phyloP scores from a whole-genome alignment of 1,140 invertebrate species.

The Caenorhabditis briggsae region DNA sequence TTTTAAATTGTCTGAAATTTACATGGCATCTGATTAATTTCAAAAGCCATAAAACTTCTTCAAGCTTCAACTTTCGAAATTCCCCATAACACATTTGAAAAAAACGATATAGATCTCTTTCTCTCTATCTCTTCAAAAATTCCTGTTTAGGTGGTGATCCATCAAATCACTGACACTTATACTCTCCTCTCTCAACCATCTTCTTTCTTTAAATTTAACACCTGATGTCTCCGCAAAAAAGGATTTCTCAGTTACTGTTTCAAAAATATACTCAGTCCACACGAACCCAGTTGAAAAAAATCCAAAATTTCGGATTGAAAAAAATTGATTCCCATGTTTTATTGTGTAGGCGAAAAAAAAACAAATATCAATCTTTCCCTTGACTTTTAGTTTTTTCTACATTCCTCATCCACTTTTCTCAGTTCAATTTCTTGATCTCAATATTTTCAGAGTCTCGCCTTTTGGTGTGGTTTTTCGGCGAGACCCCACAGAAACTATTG shows the following conservation, averaged over 20 bases:
- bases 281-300: background rate
- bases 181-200: background rate
- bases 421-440: background rate
- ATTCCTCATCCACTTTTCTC: background rate
- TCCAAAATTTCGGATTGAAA: background rate
- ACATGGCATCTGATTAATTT: no score
- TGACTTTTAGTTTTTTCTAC: background rate
- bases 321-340: background rate
- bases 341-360: background rate
- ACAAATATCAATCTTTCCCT: background rate
- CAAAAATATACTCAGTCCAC: background rate
- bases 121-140: conserved; percentile 6
- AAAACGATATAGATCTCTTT: background rate
- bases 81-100: background rate
- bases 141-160: conserved; percentile 47
- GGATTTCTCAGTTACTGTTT: background rate
- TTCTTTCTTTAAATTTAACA: conserved; percentile 31
- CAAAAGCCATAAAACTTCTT: no score
- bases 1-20: no score
- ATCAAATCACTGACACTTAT: conserved; percentile 44
- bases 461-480: conserved; percentile 41
- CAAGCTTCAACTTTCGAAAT: background rate
- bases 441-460: conserved; percentile 9
- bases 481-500: conserved; percentile 35
- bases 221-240: background rate